Evolutionary conservation across 2,888 invertebrate genomes (phyloP).

Genomic region (Perizoma affinitatum): DNA sequence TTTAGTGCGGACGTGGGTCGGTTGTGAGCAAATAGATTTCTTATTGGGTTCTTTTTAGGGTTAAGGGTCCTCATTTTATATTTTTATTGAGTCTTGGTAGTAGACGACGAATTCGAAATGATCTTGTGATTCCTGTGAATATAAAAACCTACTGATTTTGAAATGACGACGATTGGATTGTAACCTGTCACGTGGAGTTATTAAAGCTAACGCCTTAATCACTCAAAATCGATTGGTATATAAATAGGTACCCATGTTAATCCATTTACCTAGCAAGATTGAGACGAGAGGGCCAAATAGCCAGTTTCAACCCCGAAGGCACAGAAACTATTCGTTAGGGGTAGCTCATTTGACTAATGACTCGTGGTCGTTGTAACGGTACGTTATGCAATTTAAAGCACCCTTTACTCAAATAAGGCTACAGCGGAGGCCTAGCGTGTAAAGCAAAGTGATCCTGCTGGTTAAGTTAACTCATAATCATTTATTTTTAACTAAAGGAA

Average conservation of each 20-base stretch:
- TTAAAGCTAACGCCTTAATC: too few species aligned
- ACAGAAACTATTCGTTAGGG: conserved; percentile 25
- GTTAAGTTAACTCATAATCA: too few species aligned
- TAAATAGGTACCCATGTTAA: not conserved
- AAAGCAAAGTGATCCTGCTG: too few species aligned
- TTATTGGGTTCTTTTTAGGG: conserved; percentile 13
- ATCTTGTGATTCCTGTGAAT: too few species aligned
- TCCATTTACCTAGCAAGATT: conserved; percentile 1
- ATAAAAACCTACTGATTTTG: too few species aligned
- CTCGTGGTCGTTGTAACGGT: conserved; percentile 22
- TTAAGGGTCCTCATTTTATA: conserved; percentile 17
- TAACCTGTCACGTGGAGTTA: too few species aligned
- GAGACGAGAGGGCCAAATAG: conserved; percentile 18
- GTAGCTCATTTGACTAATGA: conserved; percentile 34
- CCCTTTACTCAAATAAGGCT: conserved; percentile 11
- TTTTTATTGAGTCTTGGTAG: conserved; percentile 14
- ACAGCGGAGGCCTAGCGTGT: not conserved
- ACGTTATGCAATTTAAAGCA: conserved; percentile 26
- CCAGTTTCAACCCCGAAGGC: conserved; percentile 14
- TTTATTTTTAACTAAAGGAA: too few species aligned
- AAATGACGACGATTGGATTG: too few species aligned
- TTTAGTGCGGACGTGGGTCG: conserved; percentile 23
- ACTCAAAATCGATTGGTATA: not conserved
- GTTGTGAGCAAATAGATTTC: conserved; percentile 31
- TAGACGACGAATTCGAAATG: too few species aligned